Percentiles rank a stretch among this genome's conserved stretches.
Conservation (phyloP, 1,140 invertebrate genomes). For the Latrodectus geometricus region DNA sequence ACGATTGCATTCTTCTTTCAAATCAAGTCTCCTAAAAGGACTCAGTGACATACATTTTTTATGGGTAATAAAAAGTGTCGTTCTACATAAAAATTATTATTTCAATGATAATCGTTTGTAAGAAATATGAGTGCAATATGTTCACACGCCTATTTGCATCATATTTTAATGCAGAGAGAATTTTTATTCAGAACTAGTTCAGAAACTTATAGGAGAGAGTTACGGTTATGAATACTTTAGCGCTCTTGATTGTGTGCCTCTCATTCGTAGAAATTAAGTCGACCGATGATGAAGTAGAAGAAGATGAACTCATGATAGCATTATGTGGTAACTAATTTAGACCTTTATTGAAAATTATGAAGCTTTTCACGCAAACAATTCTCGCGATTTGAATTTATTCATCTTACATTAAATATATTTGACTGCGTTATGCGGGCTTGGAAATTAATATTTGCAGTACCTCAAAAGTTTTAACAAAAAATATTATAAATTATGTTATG, state of each 20-base stretch:
- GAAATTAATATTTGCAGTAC: too few species aligned
- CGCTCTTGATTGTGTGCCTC: not conserved
- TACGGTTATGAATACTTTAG: not conserved
- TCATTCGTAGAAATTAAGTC: not conserved
- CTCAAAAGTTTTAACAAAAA: too few species aligned
- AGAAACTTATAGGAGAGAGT: not conserved
- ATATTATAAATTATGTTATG: too few species aligned
- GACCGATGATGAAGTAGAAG: not conserved
- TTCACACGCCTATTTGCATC: not conserved
- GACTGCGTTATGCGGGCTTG: too few species aligned
- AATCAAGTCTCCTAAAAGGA: not conserved
- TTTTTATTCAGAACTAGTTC: not conserved
- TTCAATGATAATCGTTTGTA: not conserved
- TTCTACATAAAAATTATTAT: not conserved
- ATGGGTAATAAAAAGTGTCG: not conserved
- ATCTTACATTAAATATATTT: too few species aligned
- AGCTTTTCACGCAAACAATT: too few species aligned
- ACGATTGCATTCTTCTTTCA: too few species aligned
- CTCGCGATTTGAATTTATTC: too few species aligned
- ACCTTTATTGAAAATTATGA: not conserved
- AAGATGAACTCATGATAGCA: not conserved
- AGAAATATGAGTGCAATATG: not conserved
- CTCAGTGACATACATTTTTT: not conserved
- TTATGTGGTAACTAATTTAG: not conserved
- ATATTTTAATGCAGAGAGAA: not conserved